Evolutionary conservation across 2,113 vertebrate species (phyloP).

Genomic region (Albula glossodonta): DNA sequence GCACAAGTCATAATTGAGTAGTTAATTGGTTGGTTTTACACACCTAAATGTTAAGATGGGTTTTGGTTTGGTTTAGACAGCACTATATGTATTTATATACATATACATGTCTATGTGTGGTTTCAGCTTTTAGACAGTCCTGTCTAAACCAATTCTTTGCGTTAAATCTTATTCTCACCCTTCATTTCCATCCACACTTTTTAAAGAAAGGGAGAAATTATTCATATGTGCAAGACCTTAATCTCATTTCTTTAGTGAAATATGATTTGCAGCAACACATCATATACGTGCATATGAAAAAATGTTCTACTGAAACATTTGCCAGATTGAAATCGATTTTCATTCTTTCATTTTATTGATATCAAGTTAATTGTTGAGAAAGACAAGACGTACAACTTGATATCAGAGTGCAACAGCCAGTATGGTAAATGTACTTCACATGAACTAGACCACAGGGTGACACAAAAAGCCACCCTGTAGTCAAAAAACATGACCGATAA

Average conservation of each 20-base stretch:
- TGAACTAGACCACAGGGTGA: neutral
- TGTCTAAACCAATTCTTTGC: no score
- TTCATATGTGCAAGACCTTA: neutral
- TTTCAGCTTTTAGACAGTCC: no score
- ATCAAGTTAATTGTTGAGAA: neutral
- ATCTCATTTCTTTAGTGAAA: neutral
- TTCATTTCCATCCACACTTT: neutral
- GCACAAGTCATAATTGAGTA: no score
- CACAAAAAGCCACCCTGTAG: neutral
- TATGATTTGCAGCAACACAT: neutral
- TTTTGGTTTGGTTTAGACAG: no score
- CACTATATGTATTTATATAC: no score
- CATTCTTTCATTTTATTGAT: neutral
- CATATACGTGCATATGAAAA: neutral
- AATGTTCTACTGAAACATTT: neutral
- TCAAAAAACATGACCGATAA: neutral
- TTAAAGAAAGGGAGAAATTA: neutral
- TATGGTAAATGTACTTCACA: neutral
- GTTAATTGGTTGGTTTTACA: neutral
- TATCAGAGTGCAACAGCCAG: neutral
- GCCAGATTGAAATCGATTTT: neutral
- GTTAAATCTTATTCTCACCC: neutral
- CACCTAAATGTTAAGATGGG: neutral
- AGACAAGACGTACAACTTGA: neutral
- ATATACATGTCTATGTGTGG: neutral